Evolutionary conservation across 2,888 invertebrate species (phyloP).

Genomic region (Microchrysa polita): DNA sequence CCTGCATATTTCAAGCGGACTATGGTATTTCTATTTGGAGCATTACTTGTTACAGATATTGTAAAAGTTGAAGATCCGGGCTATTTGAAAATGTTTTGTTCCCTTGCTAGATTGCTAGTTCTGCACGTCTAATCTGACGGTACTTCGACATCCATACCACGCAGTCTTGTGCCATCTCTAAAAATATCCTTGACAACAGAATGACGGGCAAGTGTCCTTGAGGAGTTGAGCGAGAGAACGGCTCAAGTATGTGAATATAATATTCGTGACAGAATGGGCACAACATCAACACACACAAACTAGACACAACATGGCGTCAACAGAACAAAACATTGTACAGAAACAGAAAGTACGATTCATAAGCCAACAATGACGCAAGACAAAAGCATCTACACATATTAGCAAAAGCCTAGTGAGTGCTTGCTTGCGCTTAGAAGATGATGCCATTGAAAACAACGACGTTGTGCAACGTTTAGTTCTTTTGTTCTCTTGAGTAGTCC

Average conservation of each 20-base stretch:
- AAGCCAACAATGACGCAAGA: constrained; percentile 1
- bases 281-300: constrained; percentile 25
- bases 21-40: background rate
- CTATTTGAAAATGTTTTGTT: constrained; percentile 8
- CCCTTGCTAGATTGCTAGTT: background rate
- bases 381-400: constrained; percentile 23
- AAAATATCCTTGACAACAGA: constrained; percentile 42
- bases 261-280: constrained; percentile 33
- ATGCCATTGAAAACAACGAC: background rate
- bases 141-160: constrained; percentile 19
- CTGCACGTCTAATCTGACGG: constrained; percentile 18
- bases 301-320: background rate
- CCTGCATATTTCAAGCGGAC: background rate
- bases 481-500: constrained; percentile 25
- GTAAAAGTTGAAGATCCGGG: constrained; percentile 5
- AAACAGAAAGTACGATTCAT: constrained; percentile 2
- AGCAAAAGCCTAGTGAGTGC: constrained; percentile 11
- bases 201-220: constrained; percentile 38
- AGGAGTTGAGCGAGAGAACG: constrained; percentile 18
- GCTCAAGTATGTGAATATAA: constrained; percentile 13
- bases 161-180: constrained; percentile 3
- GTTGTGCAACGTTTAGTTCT: constrained; percentile 32
- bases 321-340: background rate
- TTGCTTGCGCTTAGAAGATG: constrained; percentile 9
- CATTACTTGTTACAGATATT: background rate